Base-by-base conservation (phyloP, 2,113 vertebrate genomes). In the Blennius ocellaris region DNA sequence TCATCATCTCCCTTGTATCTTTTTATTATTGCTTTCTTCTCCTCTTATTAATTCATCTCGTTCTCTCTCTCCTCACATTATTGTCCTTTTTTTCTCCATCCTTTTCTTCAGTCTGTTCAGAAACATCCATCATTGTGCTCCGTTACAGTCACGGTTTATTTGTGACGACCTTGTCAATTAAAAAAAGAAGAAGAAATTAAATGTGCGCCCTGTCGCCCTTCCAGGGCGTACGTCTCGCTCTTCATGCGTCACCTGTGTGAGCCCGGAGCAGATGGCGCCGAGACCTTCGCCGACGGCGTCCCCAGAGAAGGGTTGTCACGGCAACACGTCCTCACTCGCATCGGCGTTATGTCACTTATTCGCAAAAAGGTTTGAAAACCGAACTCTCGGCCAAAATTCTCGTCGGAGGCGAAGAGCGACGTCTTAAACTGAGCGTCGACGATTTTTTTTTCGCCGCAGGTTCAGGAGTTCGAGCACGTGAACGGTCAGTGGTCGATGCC, bases 401-500 rank as follows among this genome's bases (percentile, higher is more conserved):
- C 21, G 2, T 30, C 4, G 21, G 21, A 30, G 21, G 21, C 21
- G 4, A 30, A 30, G 21, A 12, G 44, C 14, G 44, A 45, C 11
- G 44, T 14, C 11, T 11, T 45, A 45, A 5, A 2, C 11, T 45
- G 44, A 6, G 7, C 6, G 14, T 1, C 5, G 11, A 12, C 44
- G 10, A 11, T 45, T 45, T 48, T 5, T 45, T 45, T 45, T 48
- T 5, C 45, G 14, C 5, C 11, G 5, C 61, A 99, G 97, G 97
- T 99, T 17, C 97, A 99, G 87, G 97, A 99, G 83, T 99, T 99
- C 65, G 97, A 98, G 79, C 97, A 98, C 1, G 97, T 99, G 37
- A 99, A 99, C 0, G 97, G 97, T 1, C 96, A 96, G 69, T 99
- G 97, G 97, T 98, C 97, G 60, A 97, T 99, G 96, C 97, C 97